A percentile compares a stretch with the other conserved stretches of the same genome.
Evolutionary conservation across 2,797 vertebrate genomes (phyloP).

Genomic region (Remorina albescens): DNA sequence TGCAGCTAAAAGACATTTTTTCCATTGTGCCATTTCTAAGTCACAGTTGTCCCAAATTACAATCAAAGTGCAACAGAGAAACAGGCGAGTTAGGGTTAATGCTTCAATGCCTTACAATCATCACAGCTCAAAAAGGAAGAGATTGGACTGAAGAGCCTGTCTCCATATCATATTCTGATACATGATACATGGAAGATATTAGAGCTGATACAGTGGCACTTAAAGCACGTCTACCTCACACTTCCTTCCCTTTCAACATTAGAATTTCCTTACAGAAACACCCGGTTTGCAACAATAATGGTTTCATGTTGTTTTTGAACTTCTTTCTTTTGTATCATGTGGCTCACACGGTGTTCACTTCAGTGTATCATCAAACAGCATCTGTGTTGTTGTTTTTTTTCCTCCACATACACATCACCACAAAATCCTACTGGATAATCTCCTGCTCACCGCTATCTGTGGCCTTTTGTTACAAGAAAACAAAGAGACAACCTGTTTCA

Average conservation of each 20-base stretch:
- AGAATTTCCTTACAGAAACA: constrained; percentile 32
- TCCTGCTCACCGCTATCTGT: constrained; percentile 28
- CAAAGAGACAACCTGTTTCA: constrained; percentile 51
- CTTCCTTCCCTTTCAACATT: constrained; percentile 6
- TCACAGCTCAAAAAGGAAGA: constrained; percentile 43
- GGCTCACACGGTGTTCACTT: constrained; percentile 45
- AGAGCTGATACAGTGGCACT: not conserved
- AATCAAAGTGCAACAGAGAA: constrained; percentile 11
- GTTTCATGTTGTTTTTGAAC: constrained; percentile 27
- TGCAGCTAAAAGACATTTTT: constrained; percentile 67
- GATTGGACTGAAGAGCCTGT: constrained; percentile 31
- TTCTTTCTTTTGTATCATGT: constrained; percentile 31
- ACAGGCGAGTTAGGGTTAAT: constrained; percentile 29
- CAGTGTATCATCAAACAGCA: constrained; percentile 50
- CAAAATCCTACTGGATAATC: constrained; percentile 40
- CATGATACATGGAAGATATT: constrained; percentile 13
- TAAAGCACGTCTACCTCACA: constrained; percentile 7
- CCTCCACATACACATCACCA: constrained; percentile 12
- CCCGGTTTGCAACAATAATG: constrained; percentile 28
- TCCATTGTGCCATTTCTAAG: constrained; percentile 15
- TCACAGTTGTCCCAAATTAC: constrained; percentile 41
- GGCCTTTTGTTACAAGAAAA: constrained; percentile 44
- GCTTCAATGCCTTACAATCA: constrained; percentile 39
- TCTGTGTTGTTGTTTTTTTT: constrained; percentile 16
- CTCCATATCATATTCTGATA: constrained; percentile 24